phyloP scores from a whole-genome alignment of 2,113 vertebrate genomes.

The Microcebus murinus region DNA sequence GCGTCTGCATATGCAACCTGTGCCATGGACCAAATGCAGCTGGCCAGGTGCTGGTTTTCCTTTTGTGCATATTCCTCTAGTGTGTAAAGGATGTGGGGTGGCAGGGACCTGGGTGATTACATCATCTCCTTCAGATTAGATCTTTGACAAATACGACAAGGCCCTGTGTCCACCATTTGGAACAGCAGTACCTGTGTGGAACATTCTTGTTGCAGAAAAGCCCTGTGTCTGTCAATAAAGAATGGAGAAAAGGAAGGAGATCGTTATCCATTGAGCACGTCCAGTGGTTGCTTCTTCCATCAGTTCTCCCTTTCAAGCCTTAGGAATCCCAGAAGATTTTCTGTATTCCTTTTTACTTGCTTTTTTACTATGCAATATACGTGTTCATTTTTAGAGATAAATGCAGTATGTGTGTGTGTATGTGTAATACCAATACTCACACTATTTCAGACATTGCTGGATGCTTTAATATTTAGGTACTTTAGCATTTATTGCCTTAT shows the following conservation, averaged over 20 bases:
- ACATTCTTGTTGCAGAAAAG: not conserved
- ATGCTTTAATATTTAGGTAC: not conserved
- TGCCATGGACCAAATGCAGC: not conserved
- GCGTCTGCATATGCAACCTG: not conserved
- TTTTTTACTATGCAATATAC: not conserved
- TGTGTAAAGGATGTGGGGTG: not conserved
- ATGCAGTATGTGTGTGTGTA: not conserved
- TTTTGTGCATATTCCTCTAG: not conserved
- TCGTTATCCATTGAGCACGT: not conserved
- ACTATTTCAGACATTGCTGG: not conserved
- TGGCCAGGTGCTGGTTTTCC: not conserved
- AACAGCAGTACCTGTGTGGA: not conserved
- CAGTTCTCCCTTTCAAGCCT: not conserved
- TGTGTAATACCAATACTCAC: not conserved
- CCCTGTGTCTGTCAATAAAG: not conserved
- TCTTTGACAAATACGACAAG: not conserved
- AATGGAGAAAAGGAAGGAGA: not conserved
- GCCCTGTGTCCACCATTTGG: not conserved
- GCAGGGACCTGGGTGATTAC: not conserved
- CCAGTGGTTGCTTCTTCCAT: not conserved
- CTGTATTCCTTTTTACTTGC: not conserved
- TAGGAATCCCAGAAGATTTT: not conserved
- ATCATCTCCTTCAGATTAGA: not conserved
- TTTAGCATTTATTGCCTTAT: not conserved
- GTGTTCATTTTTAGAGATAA: not conserved